Evolutionary conservation across 1,140 invertebrate species (phyloP).

Genomic region (Calosoma granatense): DNA sequence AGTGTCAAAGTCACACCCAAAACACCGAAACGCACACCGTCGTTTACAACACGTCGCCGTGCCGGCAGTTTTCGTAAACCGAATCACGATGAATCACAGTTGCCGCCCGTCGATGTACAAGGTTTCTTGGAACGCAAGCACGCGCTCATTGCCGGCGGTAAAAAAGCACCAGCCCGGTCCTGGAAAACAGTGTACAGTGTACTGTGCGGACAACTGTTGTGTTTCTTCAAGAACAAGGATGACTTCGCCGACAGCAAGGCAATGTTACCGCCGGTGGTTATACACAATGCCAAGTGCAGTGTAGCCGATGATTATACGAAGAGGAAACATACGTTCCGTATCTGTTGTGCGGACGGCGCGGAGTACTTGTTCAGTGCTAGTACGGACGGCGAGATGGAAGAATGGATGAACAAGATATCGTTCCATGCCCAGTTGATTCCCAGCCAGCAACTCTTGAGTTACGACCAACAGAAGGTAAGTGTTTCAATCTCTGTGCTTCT

Average conservation of each 20-base stretch:
- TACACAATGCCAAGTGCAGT: slow-evolving; percentile 75
- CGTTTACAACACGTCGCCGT: slow-evolving; percentile 83
- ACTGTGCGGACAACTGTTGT: slow-evolving; percentile 89
- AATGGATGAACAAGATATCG: slow-evolving; percentile 90
- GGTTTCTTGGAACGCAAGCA: slow-evolving; percentile 91
- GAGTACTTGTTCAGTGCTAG: slow-evolving; percentile 84
- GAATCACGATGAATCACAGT: slow-evolving; percentile 54
- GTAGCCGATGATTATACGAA: slow-evolving; percentile 91
- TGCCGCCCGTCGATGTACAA: slow-evolving; percentile 87
- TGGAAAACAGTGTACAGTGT: slow-evolving; percentile 96
- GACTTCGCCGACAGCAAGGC: slow-evolving; percentile 85
- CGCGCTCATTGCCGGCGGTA: slow-evolving; percentile 84
- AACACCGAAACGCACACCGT: slow-evolving; percentile 82
- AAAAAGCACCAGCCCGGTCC: slow-evolving; percentile 85
- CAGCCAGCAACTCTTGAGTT: slow-evolving; percentile 75
- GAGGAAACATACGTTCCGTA: slow-evolving; percentile 83
- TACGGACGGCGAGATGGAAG: slow-evolving; percentile 64
- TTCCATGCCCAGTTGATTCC: slow-evolving; percentile 90
- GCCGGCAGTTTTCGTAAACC: slow-evolving; percentile 80
- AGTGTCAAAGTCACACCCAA: slow-evolving; percentile 70
- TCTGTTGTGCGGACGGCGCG: slow-evolving; percentile 81
- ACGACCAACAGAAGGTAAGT: slow-evolving; percentile 43
- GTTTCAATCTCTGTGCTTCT: no score
- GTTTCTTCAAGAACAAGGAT: slow-evolving; percentile 94
- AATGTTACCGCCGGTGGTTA: slow-evolving; percentile 78